Conservation (phyloP, 2,888 invertebrate genomes). For the Acanthosepion esculentum region DNA sequence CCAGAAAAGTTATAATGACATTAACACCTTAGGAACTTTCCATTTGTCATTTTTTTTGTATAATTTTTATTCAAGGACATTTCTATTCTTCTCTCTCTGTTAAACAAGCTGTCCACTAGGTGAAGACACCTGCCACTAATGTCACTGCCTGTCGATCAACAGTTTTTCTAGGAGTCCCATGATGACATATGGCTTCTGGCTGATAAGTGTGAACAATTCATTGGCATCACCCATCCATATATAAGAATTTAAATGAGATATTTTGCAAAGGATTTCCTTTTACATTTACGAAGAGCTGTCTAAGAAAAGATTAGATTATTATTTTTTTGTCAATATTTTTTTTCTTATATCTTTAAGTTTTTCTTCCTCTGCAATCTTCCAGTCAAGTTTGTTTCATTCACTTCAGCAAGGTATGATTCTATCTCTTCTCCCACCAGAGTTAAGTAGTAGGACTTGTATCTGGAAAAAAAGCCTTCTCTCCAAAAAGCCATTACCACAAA, state of each 20-base stretch:
- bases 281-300: neutral
- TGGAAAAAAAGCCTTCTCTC: too few relatives aligned
- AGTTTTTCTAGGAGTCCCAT: neutral
- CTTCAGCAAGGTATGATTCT: too few relatives aligned
- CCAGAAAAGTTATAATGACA: neutral
- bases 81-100: neutral
- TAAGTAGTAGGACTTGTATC: too few relatives aligned
- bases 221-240: neutral
- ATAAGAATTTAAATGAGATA: neutral
- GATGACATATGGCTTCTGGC: neutral
- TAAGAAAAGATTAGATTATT: neutral
- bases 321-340: too few relatives aligned
- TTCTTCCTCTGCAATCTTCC: neutral
- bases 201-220: neutral
- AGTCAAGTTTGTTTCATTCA: too few relatives aligned
- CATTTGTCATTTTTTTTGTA: neutral
- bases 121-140: neutral
- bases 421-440: too few relatives aligned
- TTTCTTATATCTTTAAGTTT: too few relatives aligned
- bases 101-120: neutral
- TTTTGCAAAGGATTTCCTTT: neutral
- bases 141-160: neutral
- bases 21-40: neutral
- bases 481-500: too few relatives aligned
- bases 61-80: neutral